Base-by-base conservation (phyloP, 2,113 vertebrate species). In the Nerophis ophidion region DNA sequence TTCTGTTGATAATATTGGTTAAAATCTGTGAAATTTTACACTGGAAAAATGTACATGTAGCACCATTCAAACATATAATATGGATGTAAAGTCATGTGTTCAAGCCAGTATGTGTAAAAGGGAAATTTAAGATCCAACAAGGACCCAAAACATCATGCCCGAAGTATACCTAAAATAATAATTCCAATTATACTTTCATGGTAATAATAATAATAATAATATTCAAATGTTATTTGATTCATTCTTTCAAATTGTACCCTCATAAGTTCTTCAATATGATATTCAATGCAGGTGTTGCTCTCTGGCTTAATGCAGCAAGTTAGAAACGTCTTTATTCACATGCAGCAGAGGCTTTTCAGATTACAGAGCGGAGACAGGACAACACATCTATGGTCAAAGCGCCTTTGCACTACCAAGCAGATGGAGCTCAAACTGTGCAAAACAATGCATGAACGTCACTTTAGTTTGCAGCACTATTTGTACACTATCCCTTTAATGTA, bases 241-340 rank as follows among this genome's bases (percentile, higher is more conserved):
- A 59, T 59, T 46, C 8, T 9, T 46, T 7, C 0, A 47, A 47
- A 34, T 17, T 8, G 33, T 9, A 8, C 49, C 47, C 9, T 51
- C 63, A 51, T 70, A 38, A 59, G 70, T 67, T 74, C 11, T 33
- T 66, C 63, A 84, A 83, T 84, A 81, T 86, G 68, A 65, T 61
- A 68, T 81, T 68, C 62, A 70, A 73, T 67, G 59, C 60, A 77
- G 54, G 67, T 44, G 48, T 57, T 59, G 36, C 16, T 82, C 50
- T 77, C 75, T 72, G 71, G 65, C 74, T 81, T 80, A 68, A 79
- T 81, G 81, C 72, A 70, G 72, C 73, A 79, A 81, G 70, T 69
- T 82, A 63, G 78, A 81, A 84, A 79, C 48, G 66, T 81, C 58
- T 88, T 86, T 87, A 89, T 89, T 88, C 84, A 89, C 81, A 88